Evolutionary conservation across 1,140 invertebrate genomes (phyloP).

Genomic region (Drosophila nasuta): DNA sequence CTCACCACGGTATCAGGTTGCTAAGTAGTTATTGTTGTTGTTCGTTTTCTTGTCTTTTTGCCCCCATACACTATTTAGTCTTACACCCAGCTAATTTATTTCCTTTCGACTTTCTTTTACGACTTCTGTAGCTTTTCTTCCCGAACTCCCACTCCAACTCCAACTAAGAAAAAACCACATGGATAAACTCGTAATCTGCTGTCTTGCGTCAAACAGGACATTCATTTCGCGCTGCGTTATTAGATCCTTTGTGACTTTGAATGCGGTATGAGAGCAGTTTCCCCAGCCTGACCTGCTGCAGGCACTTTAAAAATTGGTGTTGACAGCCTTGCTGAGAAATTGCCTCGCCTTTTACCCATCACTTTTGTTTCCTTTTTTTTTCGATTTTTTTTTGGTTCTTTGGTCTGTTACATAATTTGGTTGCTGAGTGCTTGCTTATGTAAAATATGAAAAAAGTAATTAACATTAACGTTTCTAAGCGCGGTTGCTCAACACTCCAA

Average conservation of each 20-base stretch:
- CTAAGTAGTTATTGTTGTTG: conserved; percentile 59
- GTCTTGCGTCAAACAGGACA: conserved; percentile 26
- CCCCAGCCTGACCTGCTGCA: conserved; percentile 37
- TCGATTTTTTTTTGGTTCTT: conserved; percentile 16
- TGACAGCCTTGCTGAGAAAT: conserved; percentile 75
- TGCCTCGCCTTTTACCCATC: conserved; percentile 44
- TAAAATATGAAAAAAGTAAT: conserved; percentile 78
- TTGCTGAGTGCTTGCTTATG: conserved; percentile 51
- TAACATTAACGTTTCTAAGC: conserved; percentile 68
- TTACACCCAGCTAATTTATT: conserved; percentile 74
- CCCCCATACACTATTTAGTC: conserved; percentile 20
- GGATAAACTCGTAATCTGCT: conserved; percentile 16
- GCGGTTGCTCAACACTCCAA: conserved; percentile 55
- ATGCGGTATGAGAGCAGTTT: conserved; percentile 7
- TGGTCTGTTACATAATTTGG: conserved; percentile 16
- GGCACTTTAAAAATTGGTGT: conserved; percentile 78
- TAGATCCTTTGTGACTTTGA: conserved; percentile 35
- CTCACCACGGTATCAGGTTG: conserved; percentile 54
- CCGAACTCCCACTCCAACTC: not conserved
- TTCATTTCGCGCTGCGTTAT: conserved; percentile 39
- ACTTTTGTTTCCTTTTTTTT: conserved; percentile 8
- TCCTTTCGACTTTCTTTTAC: conserved; percentile 56
- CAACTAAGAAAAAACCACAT: conserved; percentile 57
- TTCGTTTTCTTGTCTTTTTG: conserved; percentile 17
- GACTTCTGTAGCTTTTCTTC: conserved; percentile 38